Conservation (phyloP, 2,888 invertebrate species). For the Xanthostigma xanthostigma region DNA sequence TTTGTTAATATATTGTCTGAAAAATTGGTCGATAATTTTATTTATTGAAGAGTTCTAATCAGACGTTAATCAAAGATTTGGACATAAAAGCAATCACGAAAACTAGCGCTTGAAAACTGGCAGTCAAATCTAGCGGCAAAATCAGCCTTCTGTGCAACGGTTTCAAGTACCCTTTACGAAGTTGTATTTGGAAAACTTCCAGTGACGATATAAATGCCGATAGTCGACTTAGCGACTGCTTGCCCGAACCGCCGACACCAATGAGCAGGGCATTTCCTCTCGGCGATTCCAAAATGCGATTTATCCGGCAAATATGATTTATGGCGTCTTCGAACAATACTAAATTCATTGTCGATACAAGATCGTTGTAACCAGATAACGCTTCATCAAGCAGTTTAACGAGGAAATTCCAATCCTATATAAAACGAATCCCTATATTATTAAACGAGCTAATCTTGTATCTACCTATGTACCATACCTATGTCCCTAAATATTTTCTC, state of each 20-base stretch:
- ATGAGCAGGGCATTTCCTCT: slow-evolving; percentile 83
- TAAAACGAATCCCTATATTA: too few species aligned
- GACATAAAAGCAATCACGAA: too few species aligned
- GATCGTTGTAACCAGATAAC: slow-evolving; percentile 72
- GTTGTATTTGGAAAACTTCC: slow-evolving; percentile 85
- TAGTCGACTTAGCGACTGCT: slow-evolving; percentile 78
- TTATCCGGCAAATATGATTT: slow-evolving; percentile 83
- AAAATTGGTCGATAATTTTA: too few species aligned
- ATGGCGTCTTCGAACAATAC: slow-evolving; percentile 93
- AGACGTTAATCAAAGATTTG: too few species aligned
- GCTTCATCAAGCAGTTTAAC: slow-evolving; percentile 65
- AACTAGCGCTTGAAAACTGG: too few species aligned
- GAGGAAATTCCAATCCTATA: slow-evolving; percentile 47
- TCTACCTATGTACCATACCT: too few species aligned
- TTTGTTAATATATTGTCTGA: too few species aligned
- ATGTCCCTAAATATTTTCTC: too few species aligned
- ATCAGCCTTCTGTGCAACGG: too few species aligned
- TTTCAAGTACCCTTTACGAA: slow-evolving; percentile 73
- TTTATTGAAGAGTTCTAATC: too few species aligned
- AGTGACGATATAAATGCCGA: slow-evolving; percentile 81
- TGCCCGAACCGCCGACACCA: slow-evolving; percentile 91
- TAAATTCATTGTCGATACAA: slow-evolving; percentile 81
- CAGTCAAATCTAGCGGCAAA: too few species aligned
- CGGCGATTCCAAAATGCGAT: slow-evolving; percentile 81
- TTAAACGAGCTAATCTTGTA: too few species aligned